Percentiles rank a stretch among this genome's conserved stretches.
phyloP scores from a whole-genome alignment of 2,113 vertebrate genomes.

The Crotalus viridis region DNA sequence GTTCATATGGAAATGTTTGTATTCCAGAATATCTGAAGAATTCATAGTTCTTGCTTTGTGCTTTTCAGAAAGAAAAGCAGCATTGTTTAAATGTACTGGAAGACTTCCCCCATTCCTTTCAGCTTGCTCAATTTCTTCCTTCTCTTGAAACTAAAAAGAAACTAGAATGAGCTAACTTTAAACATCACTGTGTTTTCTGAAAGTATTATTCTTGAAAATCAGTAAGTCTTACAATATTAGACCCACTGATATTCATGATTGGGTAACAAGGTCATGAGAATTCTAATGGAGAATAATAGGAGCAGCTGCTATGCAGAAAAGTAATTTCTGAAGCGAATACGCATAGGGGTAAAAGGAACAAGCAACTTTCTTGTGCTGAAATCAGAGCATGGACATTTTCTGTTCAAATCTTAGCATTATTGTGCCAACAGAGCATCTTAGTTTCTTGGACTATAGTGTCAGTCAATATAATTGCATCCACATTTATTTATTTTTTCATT shows the following conservation, averaged over 20 bases:
- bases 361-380: background rate
- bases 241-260: background rate
- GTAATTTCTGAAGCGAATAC: background rate
- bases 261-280: background rate
- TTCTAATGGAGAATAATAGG: background rate
- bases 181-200: conserved; percentile 62
- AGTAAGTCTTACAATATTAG: conserved; percentile 45
- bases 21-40: conserved; percentile 33
- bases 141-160: conserved; percentile 58
- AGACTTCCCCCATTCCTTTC: conserved; percentile 72
- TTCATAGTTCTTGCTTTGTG: conserved; percentile 58
- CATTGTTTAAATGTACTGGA: conserved; percentile 66
- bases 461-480: background rate
- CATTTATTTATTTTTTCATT: background rate
- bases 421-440: background rate
- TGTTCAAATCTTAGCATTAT: background rate
- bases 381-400: background rate
- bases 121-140: conserved; percentile 64
- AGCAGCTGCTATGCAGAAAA: background rate
- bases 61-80: conserved; percentile 67
- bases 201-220: conserved; percentile 61
- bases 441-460: background rate
- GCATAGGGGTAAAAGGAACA: background rate
- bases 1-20: conserved; percentile 45
- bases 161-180: conserved; percentile 60